Conservation (phyloP, 2,113 vertebrate genomes). For the Salminus brasiliensis region DNA sequence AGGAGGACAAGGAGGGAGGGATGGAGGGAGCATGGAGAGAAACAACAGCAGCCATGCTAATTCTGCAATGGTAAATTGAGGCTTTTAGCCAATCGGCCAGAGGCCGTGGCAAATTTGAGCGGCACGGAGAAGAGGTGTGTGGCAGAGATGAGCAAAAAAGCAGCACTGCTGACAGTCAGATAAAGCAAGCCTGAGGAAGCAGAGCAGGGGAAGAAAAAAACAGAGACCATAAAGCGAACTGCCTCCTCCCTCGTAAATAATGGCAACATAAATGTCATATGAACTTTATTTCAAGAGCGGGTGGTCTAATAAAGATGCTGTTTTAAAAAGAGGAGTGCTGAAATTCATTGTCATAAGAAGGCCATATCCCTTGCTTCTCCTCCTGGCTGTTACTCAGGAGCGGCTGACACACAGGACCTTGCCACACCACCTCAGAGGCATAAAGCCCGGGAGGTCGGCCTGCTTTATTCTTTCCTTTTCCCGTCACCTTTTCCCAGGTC, state of each 20-base stretch:
- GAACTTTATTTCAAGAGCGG: slow-evolving; percentile 80
- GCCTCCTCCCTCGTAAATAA: slow-evolving; percentile 78
- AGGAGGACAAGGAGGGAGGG: slow-evolving; percentile 41
- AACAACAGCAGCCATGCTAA: slow-evolving; percentile 59
- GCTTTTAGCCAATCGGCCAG: slow-evolving; percentile 68
- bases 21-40: slow-evolving; percentile 22
- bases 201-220: slow-evolving; percentile 50
- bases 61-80: slow-evolving; percentile 59
- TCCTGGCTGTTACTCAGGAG: slow-evolving; percentile 60
- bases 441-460: slow-evolving; percentile 28
- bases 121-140: slow-evolving; percentile 56
- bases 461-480: slow-evolving; percentile 17
- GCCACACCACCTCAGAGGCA: slow-evolving; percentile 61
- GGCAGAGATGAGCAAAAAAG: slow-evolving; percentile 62
- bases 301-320: slow-evolving; percentile 78
- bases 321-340: slow-evolving; percentile 76
- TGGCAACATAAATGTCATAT: slow-evolving; percentile 79
- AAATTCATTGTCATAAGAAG: slow-evolving; percentile 72
- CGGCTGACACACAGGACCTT: slow-evolving; percentile 66
- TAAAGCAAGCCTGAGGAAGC: slow-evolving; percentile 67
- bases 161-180: slow-evolving; percentile 64
- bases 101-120: slow-evolving; percentile 63
- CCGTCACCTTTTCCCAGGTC: slow-evolving; percentile 38
- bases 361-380: slow-evolving; percentile 61
- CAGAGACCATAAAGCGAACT: slow-evolving; percentile 73